Evolutionary conservation across 2,888 invertebrate species (phyloP).

Genomic region (Silvanus unidentatus): DNA sequence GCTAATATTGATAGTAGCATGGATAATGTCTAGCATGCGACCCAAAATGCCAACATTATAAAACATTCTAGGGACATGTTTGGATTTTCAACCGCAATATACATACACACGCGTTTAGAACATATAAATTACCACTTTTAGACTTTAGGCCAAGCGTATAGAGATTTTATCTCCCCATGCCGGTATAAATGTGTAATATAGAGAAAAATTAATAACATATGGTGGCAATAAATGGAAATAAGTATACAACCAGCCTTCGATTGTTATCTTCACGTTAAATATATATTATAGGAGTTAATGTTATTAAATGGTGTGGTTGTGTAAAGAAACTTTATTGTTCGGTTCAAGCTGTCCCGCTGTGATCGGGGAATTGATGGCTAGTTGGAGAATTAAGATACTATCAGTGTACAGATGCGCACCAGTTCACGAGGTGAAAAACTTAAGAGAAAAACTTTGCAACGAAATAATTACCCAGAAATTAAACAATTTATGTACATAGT

Average conservation of each 20-base stretch:
- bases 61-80: slow-evolving; percentile 20
- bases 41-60: slow-evolving; percentile 10
- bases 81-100: slow-evolving; percentile 11
- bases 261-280: no score
- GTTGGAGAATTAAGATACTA: no score
- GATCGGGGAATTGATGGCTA: no score
- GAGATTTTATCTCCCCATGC: background rate
- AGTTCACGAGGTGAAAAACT: no score
- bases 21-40: slow-evolving; percentile 16
- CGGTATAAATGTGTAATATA: background rate
- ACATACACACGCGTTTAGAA: background rate
- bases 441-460: no score
- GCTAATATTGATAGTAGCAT: slow-evolving; percentile 16
- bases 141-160: background rate
- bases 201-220: slow-evolving; percentile 1
- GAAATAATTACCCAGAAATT: no score
- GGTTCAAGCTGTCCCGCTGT: no score
- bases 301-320: slow-evolving; percentile 1
- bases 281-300: background rate
- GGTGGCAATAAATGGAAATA: no score
- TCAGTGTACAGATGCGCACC: no score
- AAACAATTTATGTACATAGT: no score
- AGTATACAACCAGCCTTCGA: background rate
- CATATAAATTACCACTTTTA: slow-evolving; percentile 1
- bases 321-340: no score